Conservation (phyloP, 1,140 invertebrate genomes). For the Leptinotarsa lineolata region DNA sequence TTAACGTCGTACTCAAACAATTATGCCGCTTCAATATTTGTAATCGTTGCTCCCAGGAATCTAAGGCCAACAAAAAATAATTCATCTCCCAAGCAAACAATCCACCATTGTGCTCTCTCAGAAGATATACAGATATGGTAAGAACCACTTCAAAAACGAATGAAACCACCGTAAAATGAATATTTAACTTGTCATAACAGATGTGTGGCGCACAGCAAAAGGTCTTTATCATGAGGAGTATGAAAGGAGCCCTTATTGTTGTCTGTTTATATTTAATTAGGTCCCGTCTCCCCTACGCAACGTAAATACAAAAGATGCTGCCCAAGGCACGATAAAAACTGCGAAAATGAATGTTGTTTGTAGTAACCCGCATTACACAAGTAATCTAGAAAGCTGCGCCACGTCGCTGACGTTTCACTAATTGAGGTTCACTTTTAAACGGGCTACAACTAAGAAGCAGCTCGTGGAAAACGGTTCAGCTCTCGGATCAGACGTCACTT, state of each 20-base stretch:
- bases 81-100: conserved; percentile 19
- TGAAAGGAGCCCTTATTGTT: conserved; percentile 39
- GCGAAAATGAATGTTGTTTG: conserved; percentile 18
- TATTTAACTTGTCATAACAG: conserved; percentile 52
- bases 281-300: conserved; percentile 15
- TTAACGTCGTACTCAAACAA: neutral
- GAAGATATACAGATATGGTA: conserved; percentile 12
- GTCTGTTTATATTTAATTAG: conserved; percentile 51
- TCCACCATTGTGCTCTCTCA: conserved; percentile 5
- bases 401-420: conserved; percentile 12
- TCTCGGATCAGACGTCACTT: too few relatives aligned
- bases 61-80: conserved; percentile 7
- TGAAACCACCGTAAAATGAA: conserved; percentile 49
- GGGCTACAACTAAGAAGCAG: neutral
- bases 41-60: neutral
- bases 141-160: conserved; percentile 43
- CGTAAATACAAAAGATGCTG: conserved; percentile 25
- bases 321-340: conserved; percentile 20
- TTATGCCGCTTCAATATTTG: conserved; percentile 14
- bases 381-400: neutral
- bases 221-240: conserved; percentile 19
- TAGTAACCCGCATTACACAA: conserved; percentile 13
- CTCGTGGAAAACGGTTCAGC: too few relatives aligned
- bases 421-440: conserved; percentile 9
- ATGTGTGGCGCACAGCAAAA: conserved; percentile 34